A percentile compares a stretch with the other conserved stretches of the same genome.
phyloP scores from a whole-genome alignment of 2,113 vertebrate species.

The Tragelaphus strepsiceros region DNA sequence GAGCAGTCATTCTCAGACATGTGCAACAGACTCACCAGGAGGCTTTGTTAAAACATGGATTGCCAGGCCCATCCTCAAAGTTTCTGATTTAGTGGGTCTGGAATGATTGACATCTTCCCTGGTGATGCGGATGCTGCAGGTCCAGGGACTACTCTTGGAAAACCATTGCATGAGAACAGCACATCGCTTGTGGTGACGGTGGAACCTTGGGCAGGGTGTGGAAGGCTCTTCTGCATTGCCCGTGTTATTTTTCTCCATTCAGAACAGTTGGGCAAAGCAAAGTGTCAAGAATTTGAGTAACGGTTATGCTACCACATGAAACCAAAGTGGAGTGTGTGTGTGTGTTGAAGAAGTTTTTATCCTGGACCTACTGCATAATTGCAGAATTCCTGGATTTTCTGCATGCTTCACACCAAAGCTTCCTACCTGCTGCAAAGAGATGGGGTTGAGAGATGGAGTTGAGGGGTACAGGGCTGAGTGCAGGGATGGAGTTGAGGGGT shows the following conservation, averaged over 20 bases:
- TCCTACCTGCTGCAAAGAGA: not conserved
- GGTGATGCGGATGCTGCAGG: too few species aligned
- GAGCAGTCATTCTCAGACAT: not conserved
- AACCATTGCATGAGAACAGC: not conserved
- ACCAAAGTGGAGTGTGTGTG: not conserved
- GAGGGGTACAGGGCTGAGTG: not conserved
- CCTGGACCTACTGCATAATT: not conserved
- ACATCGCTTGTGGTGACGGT: not conserved
- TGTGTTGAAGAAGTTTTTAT: not conserved
- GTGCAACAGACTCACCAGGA: not conserved
- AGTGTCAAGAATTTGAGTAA: not conserved
- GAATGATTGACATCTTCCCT: not conserved
- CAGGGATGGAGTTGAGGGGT: not conserved
- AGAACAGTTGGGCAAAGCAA: not conserved
- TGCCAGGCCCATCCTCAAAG: not conserved
- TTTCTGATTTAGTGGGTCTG: not conserved
- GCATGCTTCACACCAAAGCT: not conserved
- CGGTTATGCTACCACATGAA: not conserved
- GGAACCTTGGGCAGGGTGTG: not conserved
- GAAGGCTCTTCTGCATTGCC: not conserved
- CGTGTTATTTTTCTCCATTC: not conserved
- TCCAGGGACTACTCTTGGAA: not conserved
- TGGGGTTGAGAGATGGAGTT: too few species aligned
- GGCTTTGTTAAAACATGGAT: not conserved
- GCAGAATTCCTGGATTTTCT: not conserved